Percentiles rank a stretch among this genome's conserved stretches.
phyloP scores from a whole-genome alignment of 2,888 invertebrate genomes.

The Linnaemya vulpina region DNA sequence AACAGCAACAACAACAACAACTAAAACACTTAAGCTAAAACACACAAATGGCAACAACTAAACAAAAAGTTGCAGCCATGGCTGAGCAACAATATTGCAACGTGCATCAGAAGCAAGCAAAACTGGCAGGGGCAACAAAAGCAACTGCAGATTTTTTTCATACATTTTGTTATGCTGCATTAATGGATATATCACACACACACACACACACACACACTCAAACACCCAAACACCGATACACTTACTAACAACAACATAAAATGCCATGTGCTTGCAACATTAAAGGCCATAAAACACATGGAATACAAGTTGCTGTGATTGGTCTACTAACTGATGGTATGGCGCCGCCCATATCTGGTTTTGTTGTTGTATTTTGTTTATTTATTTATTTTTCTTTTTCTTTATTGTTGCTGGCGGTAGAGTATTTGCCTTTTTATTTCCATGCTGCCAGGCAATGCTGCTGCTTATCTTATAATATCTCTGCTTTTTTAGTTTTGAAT shows the following conservation, averaged over 20 bases:
- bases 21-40: slow-evolving; percentile 39
- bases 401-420: slow-evolving; percentile 44
- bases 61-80: slow-evolving; percentile 46
- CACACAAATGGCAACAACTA: slow-evolving; percentile 43
- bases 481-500: slow-evolving; percentile 70
- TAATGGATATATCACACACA: slow-evolving; percentile 66
- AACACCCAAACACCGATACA: neutral
- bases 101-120: slow-evolving; percentile 37
- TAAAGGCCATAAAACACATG: slow-evolving; percentile 73
- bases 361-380: slow-evolving; percentile 67
- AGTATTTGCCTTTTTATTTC: slow-evolving; percentile 52
- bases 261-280: slow-evolving; percentile 69
- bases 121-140: slow-evolving; percentile 51
- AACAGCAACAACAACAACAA: no score
- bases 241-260: slow-evolving; percentile 2
- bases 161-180: slow-evolving; percentile 73
- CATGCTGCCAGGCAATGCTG: slow-evolving; percentile 69
- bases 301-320: slow-evolving; percentile 79
- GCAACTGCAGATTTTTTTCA: slow-evolving; percentile 68
- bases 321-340: slow-evolving; percentile 79
- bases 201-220: slow-evolving; percentile 37
- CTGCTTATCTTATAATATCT: slow-evolving; percentile 76
- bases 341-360: slow-evolving; percentile 83
- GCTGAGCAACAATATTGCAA: slow-evolving; percentile 58
- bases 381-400: slow-evolving; percentile 1